Evolutionary conservation across 2,888 invertebrate genomes (phyloP).

Genomic region (Eudasyphora cyanicolor): DNA sequence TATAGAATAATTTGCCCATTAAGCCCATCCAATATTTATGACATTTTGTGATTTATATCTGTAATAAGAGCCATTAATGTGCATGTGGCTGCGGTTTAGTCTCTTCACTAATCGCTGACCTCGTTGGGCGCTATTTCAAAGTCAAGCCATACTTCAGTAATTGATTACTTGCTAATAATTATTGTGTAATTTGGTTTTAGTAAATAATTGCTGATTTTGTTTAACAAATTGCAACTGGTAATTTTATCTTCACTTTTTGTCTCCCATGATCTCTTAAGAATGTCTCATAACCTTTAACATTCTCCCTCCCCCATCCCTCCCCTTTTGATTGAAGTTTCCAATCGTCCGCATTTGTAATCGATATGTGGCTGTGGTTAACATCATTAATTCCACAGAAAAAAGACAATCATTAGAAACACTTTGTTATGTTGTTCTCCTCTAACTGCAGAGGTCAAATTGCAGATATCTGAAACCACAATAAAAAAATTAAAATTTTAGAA

Average conservation of each 20-base stretch:
- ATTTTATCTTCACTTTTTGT: neutral
- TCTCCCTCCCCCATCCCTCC: too few relatives aligned
- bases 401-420: neutral
- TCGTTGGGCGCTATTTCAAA: too few relatives aligned
- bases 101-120: too few relatives aligned
- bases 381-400: neutral
- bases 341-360: neutral
- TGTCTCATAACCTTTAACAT: conserved; percentile 17
- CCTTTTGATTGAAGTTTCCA: conserved; percentile 55
- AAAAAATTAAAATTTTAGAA: neutral
- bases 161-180: too few relatives aligned
- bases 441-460: conserved; percentile 19
- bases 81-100: too few relatives aligned
- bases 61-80: too few relatives aligned
- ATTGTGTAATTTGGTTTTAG: too few relatives aligned
- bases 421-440: neutral
- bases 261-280: neutral
- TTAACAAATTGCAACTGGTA: neutral
- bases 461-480: neutral
- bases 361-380: neutral
- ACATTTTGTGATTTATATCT: too few relatives aligned
- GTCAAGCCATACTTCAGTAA: too few relatives aligned
- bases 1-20: too few relatives aligned
- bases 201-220: too few relatives aligned
- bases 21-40: too few relatives aligned